Conservation (phyloP, 2,888 invertebrate genomes). For the Athalia circularis region DNA sequence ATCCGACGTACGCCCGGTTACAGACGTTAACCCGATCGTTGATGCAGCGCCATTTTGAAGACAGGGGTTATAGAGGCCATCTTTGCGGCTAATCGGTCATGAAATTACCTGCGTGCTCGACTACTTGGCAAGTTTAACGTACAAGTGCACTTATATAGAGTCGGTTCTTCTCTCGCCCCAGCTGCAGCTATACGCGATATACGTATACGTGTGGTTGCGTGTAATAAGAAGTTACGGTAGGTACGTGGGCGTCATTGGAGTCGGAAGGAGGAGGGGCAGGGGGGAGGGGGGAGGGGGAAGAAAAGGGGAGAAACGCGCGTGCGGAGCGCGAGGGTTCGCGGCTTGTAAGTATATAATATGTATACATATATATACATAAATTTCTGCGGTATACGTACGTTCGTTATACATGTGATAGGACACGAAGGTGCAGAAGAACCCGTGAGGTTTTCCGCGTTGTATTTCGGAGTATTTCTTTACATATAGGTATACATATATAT, state of each 20-base stretch:
- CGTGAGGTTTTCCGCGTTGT: too few relatives aligned
- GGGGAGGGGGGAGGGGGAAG: too few relatives aligned
- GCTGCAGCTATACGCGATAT: background rate
- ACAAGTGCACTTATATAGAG: conserved; percentile 22
- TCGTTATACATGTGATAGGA: too few relatives aligned
- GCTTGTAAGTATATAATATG: background rate
- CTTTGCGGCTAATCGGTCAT: background rate
- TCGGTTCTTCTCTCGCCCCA: background rate
- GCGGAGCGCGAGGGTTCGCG: background rate
- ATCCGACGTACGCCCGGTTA: too few relatives aligned
- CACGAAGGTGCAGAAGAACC: too few relatives aligned
- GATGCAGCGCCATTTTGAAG: background rate
- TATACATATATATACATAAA: background rate
- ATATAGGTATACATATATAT: too few relatives aligned
- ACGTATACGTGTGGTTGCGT: background rate
- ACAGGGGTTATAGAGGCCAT: background rate
- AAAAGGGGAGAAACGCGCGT: background rate
- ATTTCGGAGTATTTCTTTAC: background rate
- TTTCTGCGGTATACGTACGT: too few relatives aligned
- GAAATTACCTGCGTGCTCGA: conserved; percentile 9
- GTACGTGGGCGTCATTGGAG: conserved; percentile 6
- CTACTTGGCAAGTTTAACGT: conserved; percentile 29
- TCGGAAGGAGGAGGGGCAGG: too few relatives aligned
- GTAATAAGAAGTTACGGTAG: conserved; percentile 37
- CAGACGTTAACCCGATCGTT: background rate